Percentiles rank a stretch among this genome's conserved stretches.
Evolutionary conservation across 2,113 vertebrate genomes (phyloP).

Genomic region (Carassius auratus): DNA sequence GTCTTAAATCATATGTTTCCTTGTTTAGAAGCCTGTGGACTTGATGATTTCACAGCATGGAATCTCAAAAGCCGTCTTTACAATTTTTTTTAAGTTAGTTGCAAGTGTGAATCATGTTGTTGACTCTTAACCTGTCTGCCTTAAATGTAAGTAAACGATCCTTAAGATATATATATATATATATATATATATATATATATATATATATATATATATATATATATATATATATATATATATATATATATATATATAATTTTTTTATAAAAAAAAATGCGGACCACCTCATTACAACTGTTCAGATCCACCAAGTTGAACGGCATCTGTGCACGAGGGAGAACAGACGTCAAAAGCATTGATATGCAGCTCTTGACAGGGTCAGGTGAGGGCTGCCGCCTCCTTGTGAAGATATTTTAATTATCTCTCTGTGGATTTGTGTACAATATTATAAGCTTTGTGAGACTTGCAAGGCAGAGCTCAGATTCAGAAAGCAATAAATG

Average conservation of each 20-base stretch:
- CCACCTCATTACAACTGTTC: conserved; percentile 41
- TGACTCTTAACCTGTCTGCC: conserved; percentile 31
- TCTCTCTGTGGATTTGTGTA: conserved; percentile 55
- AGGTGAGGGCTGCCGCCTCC: conserved; percentile 36
- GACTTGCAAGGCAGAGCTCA: conserved; percentile 27
- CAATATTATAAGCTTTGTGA: conserved; percentile 39
- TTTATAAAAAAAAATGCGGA: too few species aligned
- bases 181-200: too few species aligned
- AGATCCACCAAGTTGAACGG: neutral
- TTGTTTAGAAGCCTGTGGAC: neutral
- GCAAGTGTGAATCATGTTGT: neutral
- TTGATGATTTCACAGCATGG: conserved; percentile 4
- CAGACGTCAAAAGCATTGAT: conserved; percentile 48
- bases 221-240: neutral
- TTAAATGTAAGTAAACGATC: conserved; percentile 24
- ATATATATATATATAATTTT: too few species aligned
- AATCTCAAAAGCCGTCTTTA: neutral
- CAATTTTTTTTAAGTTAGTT: neutral
- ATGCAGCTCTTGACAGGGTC: conserved; percentile 50
- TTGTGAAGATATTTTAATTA: conserved; percentile 52
- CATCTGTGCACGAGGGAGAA: conserved; percentile 32
- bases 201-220: neutral
- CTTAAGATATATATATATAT: neutral
- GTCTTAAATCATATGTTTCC: neutral
- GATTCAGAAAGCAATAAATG: conserved; percentile 43